phyloP scores from a whole-genome alignment of 2,797 vertebrate genomes.

The Adrianichthys oophorus region DNA sequence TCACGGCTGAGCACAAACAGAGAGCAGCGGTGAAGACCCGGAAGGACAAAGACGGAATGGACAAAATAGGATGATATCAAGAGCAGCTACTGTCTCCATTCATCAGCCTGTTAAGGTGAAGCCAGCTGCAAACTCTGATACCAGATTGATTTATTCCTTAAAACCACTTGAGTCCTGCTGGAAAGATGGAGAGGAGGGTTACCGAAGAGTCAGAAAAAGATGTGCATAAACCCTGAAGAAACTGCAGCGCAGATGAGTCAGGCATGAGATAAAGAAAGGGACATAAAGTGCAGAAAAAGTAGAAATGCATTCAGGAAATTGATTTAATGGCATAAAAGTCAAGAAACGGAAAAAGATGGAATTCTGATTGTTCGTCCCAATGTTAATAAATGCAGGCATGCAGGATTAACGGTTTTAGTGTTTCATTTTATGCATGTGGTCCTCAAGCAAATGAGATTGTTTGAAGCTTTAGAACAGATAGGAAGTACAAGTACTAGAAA shows the following conservation, averaged over 20 bases:
- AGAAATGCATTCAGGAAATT: background rate
- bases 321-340: background rate
- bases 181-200: conserved; percentile 36
- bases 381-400: conserved; percentile 6
- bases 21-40: conserved; percentile 30
- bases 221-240: conserved; percentile 20
- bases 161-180: conserved; percentile 40
- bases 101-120: conserved; percentile 58
- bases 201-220: conserved; percentile 9
- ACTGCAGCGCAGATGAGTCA: conserved; percentile 10
- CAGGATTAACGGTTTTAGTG: conserved; percentile 9
- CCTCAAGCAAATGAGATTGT: background rate
- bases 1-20: conserved; percentile 49
- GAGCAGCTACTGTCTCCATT: conserved; percentile 55
- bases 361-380: conserved; percentile 11
- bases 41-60: conserved; percentile 46
- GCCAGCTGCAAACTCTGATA: conserved; percentile 53
- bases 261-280: background rate
- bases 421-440: conserved; percentile 1
- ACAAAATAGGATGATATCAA: conserved; percentile 63
- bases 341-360: background rate
- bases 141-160: conserved; percentile 56
- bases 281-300: background rate
- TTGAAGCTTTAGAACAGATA: conserved; percentile 8
- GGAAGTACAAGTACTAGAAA: conserved; percentile 1